phyloP scores from a whole-genome alignment of 2,113 vertebrate genomes.

The Geococcyx californianus region DNA sequence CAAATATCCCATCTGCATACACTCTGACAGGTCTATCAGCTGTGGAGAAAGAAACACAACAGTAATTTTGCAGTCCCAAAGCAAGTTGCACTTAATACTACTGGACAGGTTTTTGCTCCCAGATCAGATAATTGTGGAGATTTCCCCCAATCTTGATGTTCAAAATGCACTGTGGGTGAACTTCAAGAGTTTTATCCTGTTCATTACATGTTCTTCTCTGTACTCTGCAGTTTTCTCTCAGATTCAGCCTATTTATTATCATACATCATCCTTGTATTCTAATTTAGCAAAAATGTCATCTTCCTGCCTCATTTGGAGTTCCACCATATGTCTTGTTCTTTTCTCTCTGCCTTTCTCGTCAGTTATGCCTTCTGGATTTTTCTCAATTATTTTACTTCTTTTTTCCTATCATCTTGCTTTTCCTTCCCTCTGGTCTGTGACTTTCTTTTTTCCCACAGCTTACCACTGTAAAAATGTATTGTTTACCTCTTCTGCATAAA shows the following conservation, averaged over 20 bases:
- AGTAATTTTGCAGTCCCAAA: conserved; percentile 13
- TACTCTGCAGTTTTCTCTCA: background rate
- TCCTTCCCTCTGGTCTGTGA: background rate
- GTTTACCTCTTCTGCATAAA: background rate
- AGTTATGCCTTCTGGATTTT: background rate
- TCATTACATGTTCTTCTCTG: background rate
- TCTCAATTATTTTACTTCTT: background rate
- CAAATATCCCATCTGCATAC: conserved; percentile 98
- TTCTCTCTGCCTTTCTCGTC: conserved; percentile 17
- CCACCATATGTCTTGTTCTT: conserved; percentile 54
- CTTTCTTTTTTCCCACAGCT: background rate
- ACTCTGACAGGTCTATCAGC: conserved; percentile 95
- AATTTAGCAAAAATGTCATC: conserved; percentile 56
- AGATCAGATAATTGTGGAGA: background rate
- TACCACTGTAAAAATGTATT: background rate
- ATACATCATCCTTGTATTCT: conserved; percentile 19
- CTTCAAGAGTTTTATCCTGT: background rate
- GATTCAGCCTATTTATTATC: conserved; percentile 25
- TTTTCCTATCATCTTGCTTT: background rate
- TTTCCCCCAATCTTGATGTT: background rate
- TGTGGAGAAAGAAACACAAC: conserved; percentile 72
- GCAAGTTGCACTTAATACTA: background rate
- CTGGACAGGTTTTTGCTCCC: background rate
- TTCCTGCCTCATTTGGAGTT: conserved; percentile 12
- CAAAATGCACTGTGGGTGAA: background rate